Evolutionary conservation across 1,140 invertebrate species (phyloP).

Genomic region (Rhyzopertha dominica): DNA sequence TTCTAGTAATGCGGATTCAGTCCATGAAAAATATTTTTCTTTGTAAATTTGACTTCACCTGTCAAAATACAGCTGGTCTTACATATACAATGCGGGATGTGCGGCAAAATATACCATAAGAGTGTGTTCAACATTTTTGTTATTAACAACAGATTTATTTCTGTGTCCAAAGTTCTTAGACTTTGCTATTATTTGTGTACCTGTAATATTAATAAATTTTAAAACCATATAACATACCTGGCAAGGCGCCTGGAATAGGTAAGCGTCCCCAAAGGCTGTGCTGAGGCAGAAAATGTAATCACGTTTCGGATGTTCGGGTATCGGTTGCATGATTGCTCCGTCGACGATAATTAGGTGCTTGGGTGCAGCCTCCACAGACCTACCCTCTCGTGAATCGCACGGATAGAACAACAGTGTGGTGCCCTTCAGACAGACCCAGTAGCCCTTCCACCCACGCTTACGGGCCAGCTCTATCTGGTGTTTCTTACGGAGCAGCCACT

Average conservation of each 20-base stretch:
- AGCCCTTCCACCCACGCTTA: constrained; percentile 95
- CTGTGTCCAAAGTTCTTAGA: too few species aligned
- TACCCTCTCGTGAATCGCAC: constrained; percentile 86
- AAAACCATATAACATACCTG: constrained; percentile 49
- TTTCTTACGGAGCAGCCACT: constrained; percentile 95
- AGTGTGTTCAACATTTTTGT: too few species aligned
- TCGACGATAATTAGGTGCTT: constrained; percentile 96
- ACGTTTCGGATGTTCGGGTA: constrained; percentile 95
- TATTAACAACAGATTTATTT: too few species aligned
- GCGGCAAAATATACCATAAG: too few species aligned
- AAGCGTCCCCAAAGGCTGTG: constrained; percentile 96
- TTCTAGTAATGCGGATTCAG: too few species aligned
- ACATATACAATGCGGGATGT: too few species aligned
- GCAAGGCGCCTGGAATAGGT: constrained; percentile 89
- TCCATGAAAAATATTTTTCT: too few species aligned
- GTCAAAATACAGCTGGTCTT: too few species aligned
- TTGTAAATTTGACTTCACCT: too few species aligned
- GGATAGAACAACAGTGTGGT: constrained; percentile 96
- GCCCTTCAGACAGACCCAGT: constrained; percentile 97
- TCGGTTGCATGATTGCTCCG: constrained; percentile 96
- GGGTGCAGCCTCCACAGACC: constrained; percentile 85
- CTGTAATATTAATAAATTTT: not conserved
- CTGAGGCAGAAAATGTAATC: constrained; percentile 98
- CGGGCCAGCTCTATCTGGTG: constrained; percentile 93
- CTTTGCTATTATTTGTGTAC: not conserved